These are phyloP conservation scores for Tetranychus truncatus DNA, from an alignment of 2,888 invertebrate species.

Conservation along the genomic window DNA sequence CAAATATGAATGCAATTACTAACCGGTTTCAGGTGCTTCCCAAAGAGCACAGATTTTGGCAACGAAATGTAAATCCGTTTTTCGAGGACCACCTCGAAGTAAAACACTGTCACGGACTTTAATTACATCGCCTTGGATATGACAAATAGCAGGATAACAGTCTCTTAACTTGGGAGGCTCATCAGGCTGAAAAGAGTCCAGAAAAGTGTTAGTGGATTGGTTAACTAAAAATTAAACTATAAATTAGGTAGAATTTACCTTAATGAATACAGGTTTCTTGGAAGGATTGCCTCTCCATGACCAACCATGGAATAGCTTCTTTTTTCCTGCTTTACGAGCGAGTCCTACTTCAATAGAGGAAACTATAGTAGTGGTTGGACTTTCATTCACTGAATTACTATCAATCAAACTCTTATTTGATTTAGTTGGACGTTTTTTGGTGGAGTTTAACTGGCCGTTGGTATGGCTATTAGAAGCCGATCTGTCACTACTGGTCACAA, in stretches of 20 bases:
- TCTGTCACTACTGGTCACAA: no score
- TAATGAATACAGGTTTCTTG: conserved; percentile 63
- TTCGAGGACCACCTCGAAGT: conserved; percentile 60
- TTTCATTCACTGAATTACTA: background rate
- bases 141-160: conserved; percentile 77
- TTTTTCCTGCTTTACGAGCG: conserved; percentile 12
- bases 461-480: background rate
- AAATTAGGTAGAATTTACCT: conserved; percentile 44
- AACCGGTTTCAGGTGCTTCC: conserved; percentile 84
- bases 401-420: background rate
- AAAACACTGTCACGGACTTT: conserved; percentile 75
- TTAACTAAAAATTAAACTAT: background rate
- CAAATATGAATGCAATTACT: conserved; percentile 28
- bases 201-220: background rate
- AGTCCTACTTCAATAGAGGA: background rate
- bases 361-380: background rate
- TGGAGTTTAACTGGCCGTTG: background rate
- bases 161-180: conserved; percentile 52
- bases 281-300: conserved; percentile 67
- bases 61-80: conserved; percentile 74
- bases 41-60: conserved; percentile 83
- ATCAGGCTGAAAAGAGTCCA: conserved; percentile 44
- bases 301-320: conserved; percentile 58
- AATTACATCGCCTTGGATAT: conserved; percentile 64
- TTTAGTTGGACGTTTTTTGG: background rate